These are phyloP conservation scores for Xiphorhynchus elegans DNA, from an alignment of 2,113 vertebrate species.

Conservation along the genomic window DNA sequence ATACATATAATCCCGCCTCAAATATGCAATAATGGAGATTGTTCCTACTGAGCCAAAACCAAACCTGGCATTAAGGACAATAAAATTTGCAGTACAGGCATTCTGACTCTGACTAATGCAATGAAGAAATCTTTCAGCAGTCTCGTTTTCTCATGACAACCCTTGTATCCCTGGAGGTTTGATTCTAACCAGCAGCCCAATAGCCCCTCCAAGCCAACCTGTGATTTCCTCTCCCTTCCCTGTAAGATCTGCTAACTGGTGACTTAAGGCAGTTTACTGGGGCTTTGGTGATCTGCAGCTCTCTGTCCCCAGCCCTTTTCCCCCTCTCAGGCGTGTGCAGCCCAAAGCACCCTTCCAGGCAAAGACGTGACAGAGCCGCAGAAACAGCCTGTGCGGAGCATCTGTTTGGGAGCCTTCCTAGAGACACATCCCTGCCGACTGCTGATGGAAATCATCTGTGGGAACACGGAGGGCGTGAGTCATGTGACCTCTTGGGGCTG, in stretches of 20 bases:
- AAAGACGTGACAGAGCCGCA: neutral
- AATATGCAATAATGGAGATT: neutral
- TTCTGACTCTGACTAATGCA: neutral
- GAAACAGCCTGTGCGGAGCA: neutral
- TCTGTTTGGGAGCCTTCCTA: slow-evolving; percentile 55
- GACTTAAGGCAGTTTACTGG: neutral
- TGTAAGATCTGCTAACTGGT: neutral
- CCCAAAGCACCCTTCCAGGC: neutral
- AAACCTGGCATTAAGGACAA: neutral
- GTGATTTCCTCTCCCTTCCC: neutral
- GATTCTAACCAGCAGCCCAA: neutral
- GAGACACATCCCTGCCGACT: neutral
- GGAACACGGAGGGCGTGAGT: neutral
- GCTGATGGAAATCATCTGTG: slow-evolving; percentile 41
- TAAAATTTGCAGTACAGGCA: neutral
- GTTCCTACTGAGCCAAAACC: neutral
- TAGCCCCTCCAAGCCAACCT: neutral
- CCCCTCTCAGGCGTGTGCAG: neutral
- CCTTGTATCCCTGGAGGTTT: neutral
- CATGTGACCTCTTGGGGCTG: neutral
- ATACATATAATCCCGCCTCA: neutral
- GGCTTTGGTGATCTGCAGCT: neutral
- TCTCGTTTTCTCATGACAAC: neutral
- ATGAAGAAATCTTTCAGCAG: neutral
- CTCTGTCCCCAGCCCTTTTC: neutral